These are phyloP conservation scores for Pelagia noctiluca DNA, from an alignment of 30 jellyfish, hydroid and myxozoan species.

Conservation along the genomic window DNA sequence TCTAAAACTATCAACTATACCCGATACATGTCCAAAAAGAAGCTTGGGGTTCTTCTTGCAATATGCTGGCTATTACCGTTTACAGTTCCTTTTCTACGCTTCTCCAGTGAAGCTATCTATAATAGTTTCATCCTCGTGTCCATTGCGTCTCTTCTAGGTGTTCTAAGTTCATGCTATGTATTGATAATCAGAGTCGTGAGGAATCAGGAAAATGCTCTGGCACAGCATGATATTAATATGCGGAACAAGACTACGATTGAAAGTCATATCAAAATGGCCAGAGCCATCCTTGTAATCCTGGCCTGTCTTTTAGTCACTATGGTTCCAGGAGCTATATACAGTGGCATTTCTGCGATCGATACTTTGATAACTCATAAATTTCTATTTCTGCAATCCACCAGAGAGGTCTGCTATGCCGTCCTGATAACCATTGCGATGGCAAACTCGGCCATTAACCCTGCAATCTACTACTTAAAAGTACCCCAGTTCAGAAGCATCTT, in stretches of 20 bases:
- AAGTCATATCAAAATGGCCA: conserved; percentile 55
- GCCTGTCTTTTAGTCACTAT: conserved; percentile 19
- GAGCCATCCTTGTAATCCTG: conserved; percentile 20
- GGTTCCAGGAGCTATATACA: conserved; percentile 48
- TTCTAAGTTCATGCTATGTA: conserved; percentile 50
- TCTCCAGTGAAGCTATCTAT: conserved; percentile 44
- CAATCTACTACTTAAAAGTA: conserved; percentile 70
- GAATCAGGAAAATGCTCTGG: neutral
- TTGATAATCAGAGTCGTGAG: conserved; percentile 35
- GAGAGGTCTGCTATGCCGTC: conserved; percentile 63
- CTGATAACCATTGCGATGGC: conserved; percentile 55
- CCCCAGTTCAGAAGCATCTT: conserved; percentile 71
- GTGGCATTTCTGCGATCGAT: conserved; percentile 32
- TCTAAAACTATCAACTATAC: conserved; percentile 59
- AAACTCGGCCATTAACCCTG: conserved; percentile 81
- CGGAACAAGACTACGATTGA: neutral
- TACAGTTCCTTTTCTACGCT: conserved; percentile 67
- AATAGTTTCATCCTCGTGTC: conserved; percentile 33
- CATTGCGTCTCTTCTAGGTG: conserved; percentile 19
- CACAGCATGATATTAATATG: neutral
- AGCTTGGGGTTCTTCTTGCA: conserved; percentile 33
- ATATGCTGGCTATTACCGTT: conserved; percentile 82
- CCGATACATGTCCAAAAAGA: conserved; percentile 53
- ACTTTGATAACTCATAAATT: conserved; percentile 7
- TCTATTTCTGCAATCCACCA: conserved; percentile 3